A percentile compares a stretch with the other conserved stretches of the same genome.
Conservation (phyloP, 1,140 invertebrate genomes). For the Monomorium pharaonis region DNA sequence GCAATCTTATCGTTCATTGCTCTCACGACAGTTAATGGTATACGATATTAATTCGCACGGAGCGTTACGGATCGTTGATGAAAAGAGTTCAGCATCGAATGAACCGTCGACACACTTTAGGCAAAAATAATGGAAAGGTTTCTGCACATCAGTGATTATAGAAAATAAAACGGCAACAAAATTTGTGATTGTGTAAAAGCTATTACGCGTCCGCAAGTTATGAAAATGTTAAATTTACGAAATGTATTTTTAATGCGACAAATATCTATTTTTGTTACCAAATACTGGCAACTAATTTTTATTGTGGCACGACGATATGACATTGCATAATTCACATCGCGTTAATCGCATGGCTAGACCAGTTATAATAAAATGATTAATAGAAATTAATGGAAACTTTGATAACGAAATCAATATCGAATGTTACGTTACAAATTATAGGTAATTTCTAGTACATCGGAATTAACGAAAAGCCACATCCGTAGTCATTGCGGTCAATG, state of each 20-base stretch:
- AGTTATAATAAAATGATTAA: constrained; percentile 5
- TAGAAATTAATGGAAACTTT: constrained; percentile 5
- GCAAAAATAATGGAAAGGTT: constrained; percentile 2
- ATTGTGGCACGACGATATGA: background rate
- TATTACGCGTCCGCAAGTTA: background rate
- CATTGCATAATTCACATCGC: background rate
- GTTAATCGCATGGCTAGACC: background rate
- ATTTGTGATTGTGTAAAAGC: background rate
- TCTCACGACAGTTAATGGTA: constrained; percentile 1
- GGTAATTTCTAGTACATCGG: background rate
- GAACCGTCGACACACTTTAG: background rate
- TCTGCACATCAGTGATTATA: background rate
- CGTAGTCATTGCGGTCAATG: constrained; percentile 24
- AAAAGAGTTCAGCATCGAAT: background rate
- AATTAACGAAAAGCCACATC: constrained; percentile 5
- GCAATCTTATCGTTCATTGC: constrained; percentile 53
- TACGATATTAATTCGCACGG: constrained; percentile 24
- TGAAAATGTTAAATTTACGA: background rate
- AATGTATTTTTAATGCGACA: background rate
- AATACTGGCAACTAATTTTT: constrained; percentile 16
- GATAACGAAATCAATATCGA: background rate
- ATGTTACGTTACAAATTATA: background rate
- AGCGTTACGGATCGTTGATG: constrained; percentile 22
- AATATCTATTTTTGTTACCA: background rate
- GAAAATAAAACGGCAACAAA: background rate